Percentiles rank a stretch among this genome's conserved stretches.
phyloP scores from a whole-genome alignment of 2,888 invertebrate genomes.

The Noctua comes region DNA sequence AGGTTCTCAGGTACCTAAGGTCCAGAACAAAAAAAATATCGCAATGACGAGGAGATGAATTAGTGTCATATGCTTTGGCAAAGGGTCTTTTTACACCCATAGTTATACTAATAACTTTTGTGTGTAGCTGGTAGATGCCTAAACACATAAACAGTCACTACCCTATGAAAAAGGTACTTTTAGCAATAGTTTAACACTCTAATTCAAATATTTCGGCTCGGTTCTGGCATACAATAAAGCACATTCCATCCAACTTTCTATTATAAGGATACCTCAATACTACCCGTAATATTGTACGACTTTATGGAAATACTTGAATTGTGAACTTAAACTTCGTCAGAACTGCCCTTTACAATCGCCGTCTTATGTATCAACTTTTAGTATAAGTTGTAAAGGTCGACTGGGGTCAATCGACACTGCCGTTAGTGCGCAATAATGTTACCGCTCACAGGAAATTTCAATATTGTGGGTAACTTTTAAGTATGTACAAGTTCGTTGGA shows the following conservation, averaged over 20 bases:
- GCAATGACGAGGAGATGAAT: not conserved
- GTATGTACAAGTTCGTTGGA: constrained; percentile 1
- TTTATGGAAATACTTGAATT: not conserved
- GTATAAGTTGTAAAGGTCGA: constrained; percentile 42
- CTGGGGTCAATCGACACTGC: constrained; percentile 27
- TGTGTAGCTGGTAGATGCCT: not conserved
- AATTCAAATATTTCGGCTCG: not conserved
- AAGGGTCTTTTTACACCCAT: not conserved
- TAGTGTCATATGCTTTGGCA: not conserved
- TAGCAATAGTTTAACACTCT: not conserved
- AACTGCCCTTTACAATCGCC: constrained; percentile 5
- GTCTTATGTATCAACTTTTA: constrained; percentile 12
- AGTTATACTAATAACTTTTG: not conserved
- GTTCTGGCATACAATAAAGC: not conserved
- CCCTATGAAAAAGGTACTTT: not conserved
- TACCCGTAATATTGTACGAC: not conserved
- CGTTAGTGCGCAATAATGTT: constrained; percentile 10
- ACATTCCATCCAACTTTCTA: constrained; percentile 1
- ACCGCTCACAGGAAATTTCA: constrained; percentile 35
- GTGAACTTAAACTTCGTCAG: constrained; percentile 2
- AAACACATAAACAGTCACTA: not conserved
- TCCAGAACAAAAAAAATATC: not conserved
- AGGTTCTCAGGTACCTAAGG: not conserved
- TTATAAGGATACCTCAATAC: not conserved
- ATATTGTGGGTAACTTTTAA: constrained; percentile 20